Evolutionary conservation across 2,888 invertebrate genomes (phyloP).

Genomic region (Bombylius major): DNA sequence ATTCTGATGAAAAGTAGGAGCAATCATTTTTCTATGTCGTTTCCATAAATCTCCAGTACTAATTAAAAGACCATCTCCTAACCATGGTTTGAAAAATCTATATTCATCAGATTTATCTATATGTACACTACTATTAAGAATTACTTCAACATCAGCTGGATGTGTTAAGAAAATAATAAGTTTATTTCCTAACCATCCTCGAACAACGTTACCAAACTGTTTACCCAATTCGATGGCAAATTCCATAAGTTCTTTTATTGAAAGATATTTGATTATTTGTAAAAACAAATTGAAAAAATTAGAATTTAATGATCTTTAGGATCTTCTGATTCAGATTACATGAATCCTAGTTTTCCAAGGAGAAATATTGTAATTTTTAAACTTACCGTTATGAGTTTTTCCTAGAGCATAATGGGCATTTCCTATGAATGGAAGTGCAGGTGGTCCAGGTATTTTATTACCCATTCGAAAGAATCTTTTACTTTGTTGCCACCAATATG

Average conservation of each 20-base stretch:
- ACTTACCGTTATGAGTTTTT: slow-evolving; percentile 47
- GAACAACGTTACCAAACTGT: slow-evolving; percentile 42
- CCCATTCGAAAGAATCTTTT: slow-evolving; percentile 45
- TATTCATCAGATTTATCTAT: slow-evolving; percentile 64
- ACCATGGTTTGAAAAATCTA: slow-evolving; percentile 65
- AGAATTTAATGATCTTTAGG: no score
- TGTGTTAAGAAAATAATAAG: slow-evolving; percentile 54
- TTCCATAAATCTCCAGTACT: slow-evolving; percentile 69
- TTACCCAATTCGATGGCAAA: slow-evolving; percentile 39
- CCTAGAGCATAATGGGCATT: slow-evolving; percentile 53
- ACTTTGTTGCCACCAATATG: slow-evolving; percentile 38
- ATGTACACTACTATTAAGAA: slow-evolving; percentile 61
- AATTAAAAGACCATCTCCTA: slow-evolving; percentile 65
- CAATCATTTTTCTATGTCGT: slow-evolving; percentile 68
- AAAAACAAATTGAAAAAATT: slow-evolving; percentile 9
- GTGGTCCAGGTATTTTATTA: slow-evolving; percentile 55
- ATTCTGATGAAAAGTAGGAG: slow-evolving; percentile 73
- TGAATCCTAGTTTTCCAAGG: no score
- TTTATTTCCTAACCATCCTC: slow-evolving; percentile 56
- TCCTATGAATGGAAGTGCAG: slow-evolving; percentile 52
- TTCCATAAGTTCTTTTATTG: slow-evolving; percentile 42
- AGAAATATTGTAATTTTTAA: neutral
- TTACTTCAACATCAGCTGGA: slow-evolving; percentile 58
- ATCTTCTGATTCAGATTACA: no score
- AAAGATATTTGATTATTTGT: slow-evolving; percentile 6